Conservation (phyloP, 2,113 vertebrate genomes). For the Tympanuchus pallidicinctus region DNA sequence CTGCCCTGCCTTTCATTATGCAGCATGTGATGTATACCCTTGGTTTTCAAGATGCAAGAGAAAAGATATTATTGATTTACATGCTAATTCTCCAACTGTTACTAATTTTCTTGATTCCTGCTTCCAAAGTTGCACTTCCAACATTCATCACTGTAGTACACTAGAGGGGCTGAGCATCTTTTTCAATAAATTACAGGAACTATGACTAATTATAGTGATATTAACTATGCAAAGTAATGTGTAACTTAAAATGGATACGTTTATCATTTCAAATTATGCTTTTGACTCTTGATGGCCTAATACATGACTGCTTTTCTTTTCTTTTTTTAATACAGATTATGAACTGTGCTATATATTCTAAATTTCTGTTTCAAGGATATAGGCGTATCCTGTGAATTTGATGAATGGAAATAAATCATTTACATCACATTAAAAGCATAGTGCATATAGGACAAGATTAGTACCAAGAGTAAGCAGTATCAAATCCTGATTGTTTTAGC, state of each 20-base stretch:
- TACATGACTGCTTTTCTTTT: slow-evolving; percentile 57
- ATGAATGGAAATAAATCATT: slow-evolving; percentile 49
- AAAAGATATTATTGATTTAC: slow-evolving; percentile 84
- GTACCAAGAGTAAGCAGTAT: not conserved
- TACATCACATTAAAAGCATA: slow-evolving; percentile 6
- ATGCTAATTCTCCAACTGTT: slow-evolving; percentile 86
- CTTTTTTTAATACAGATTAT: slow-evolving; percentile 29
- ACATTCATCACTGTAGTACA: slow-evolving; percentile 86
- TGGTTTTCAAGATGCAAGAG: slow-evolving; percentile 69
- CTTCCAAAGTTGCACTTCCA: slow-evolving; percentile 83
- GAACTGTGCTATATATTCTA: slow-evolving; percentile 20
- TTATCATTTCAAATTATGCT: slow-evolving; percentile 86
- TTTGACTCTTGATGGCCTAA: slow-evolving; percentile 82
- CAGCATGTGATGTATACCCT: slow-evolving; percentile 50
- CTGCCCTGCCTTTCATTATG: slow-evolving; percentile 45
- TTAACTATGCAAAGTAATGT: slow-evolving; percentile 87
- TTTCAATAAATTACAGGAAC: slow-evolving; percentile 88
- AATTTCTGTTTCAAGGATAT: slow-evolving; percentile 27
- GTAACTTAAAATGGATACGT: slow-evolving; percentile 85
- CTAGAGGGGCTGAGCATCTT: slow-evolving; percentile 83
- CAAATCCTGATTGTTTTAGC: not conserved
- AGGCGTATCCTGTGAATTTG: slow-evolving; percentile 12
- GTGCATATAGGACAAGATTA: not conserved
- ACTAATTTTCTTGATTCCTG: slow-evolving; percentile 86
- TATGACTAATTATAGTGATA: slow-evolving; percentile 88